Percentiles rank a stretch among this genome's conserved stretches.
phyloP scores from a whole-genome alignment of 1,140 invertebrate genomes.

The Drosophila equinoxialis region DNA sequence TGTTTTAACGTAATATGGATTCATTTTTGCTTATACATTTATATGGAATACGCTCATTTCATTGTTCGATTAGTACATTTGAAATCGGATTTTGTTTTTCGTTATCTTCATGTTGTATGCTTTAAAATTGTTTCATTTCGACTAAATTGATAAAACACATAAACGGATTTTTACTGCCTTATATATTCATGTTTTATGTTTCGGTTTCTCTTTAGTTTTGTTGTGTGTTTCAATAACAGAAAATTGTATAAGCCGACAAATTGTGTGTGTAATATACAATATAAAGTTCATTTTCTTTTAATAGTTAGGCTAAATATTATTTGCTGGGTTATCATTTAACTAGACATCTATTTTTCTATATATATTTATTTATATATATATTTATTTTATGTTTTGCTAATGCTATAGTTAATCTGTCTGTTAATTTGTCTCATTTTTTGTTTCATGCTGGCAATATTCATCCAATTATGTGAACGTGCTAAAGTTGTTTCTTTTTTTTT shows the following conservation, averaged over 20 bases:
- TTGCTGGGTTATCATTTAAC: conserved; percentile 54
- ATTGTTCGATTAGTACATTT: not conserved
- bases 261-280: conserved; percentile 69
- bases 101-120: conserved; percentile 7
- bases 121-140: conserved; percentile 64
- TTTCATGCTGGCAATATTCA: conserved; percentile 35
- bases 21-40: conserved; percentile 7
- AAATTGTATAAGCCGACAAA: conserved; percentile 72
- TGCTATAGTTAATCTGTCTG: conserved; percentile 61
- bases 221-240: conserved; percentile 52
- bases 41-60: conserved; percentile 17
- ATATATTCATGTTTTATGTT: not conserved
- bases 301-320: conserved; percentile 56
- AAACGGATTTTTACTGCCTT: conserved; percentile 60
- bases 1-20: conserved; percentile 13
- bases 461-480: conserved; percentile 54
- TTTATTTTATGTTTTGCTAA: conserved; percentile 43
- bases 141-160: conserved; percentile 70
- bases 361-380: conserved; percentile 6
- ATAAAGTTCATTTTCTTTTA: conserved; percentile 31
- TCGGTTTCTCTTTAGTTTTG: not conserved
- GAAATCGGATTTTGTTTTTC: not conserved
- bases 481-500: conserved; percentile 33
- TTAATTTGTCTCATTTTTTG: conserved; percentile 20
- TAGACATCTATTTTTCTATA: conserved; percentile 70